phyloP scores from a whole-genome alignment of 2,113 vertebrate genomes.

The Oncorhynchus clarkii region DNA sequence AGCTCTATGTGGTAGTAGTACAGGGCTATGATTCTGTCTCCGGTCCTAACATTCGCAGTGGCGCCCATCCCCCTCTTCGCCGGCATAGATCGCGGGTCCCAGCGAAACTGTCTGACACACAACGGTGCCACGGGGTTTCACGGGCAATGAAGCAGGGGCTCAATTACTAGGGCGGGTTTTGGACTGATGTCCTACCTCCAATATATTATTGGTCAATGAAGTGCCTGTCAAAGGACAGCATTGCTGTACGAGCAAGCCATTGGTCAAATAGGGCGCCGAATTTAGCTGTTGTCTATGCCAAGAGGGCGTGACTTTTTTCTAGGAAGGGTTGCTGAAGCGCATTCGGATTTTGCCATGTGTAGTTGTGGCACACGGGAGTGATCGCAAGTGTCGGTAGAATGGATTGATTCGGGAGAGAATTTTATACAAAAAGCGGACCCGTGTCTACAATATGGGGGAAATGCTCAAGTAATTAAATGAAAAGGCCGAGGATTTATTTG shows the following conservation, averaged over 20 bases:
- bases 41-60: constrained; percentile 73
- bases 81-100: constrained; percentile 82
- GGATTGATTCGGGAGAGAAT: constrained; percentile 47
- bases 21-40: constrained; percentile 77
- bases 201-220: constrained; percentile 63
- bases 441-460: constrained; percentile 48
- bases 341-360: constrained; percentile 38
- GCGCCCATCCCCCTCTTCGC: constrained; percentile 87
- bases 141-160: constrained; percentile 83
- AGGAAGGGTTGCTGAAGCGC: constrained; percentile 48
- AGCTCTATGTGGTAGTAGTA: constrained; percentile 68
- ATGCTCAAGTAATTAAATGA: constrained; percentile 52
- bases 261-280: constrained; percentile 32
- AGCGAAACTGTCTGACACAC: constrained; percentile 83
- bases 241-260: constrained; percentile 14
- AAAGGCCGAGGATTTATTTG: constrained; percentile 55
- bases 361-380: constrained; percentile 39
- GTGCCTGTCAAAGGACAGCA: constrained; percentile 35
- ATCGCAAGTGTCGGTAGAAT: constrained; percentile 27
- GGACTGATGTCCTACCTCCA: constrained; percentile 49
- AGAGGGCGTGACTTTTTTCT: constrained; percentile 48
- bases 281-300: constrained; percentile 32
- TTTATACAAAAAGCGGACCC: constrained; percentile 51
- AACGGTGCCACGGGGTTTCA: constrained; percentile 91
- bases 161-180: constrained; percentile 54